Evolutionary conservation across 2,888 invertebrate species (phyloP), one percentile per base, ranked within the genome.

Genomic region (Xylota segnis): DNA sequence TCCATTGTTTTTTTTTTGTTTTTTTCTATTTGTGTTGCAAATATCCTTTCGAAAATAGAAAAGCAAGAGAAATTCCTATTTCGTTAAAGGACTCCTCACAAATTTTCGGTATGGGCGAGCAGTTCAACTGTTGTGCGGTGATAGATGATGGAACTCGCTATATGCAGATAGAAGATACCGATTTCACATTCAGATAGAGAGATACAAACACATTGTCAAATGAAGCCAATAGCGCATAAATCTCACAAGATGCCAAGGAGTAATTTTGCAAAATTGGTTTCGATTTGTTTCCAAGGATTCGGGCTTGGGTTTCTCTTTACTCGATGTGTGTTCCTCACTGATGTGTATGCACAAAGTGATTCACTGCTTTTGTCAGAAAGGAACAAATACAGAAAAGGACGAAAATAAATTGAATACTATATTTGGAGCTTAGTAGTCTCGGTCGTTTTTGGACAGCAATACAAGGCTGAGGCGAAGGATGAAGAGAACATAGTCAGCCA

Each of bases 211-310:
- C 14, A 47, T 66, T 83, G 59, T 68, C 72, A 78, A 78, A 77
- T 52, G 66, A 83, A 68, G 58, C 78, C 66, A 83, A 72, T 72
- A 68, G 78, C 40, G 83, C 50, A 83, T 78, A 83, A 78, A 83
- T 83, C 78, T 78, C 78, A 83, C 23, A 72, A 72, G 72, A 83
- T 72, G 45, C 40, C 59, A 50, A 37, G 47, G 66, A 83, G 83
- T 66, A 83, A 83, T 83, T 83, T 83, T 34, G 43, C 10, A 14
- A 71, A 77, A 83, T 83, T 77, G 83, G 59, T 71, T 77, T 77
- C 71, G 77, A 71, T 77, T 52, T 77, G 77, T 70, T 58, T 29
- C 27, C 18, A 34, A 34, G 61, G 50, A 58, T 14, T 43, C 14
- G 40, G 37, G 10, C 1, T 14, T 43, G 4, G n/a, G 43, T 14